Base-by-base conservation (phyloP, 2,888 invertebrate genomes). In the Apotomis betuletana region DNA sequence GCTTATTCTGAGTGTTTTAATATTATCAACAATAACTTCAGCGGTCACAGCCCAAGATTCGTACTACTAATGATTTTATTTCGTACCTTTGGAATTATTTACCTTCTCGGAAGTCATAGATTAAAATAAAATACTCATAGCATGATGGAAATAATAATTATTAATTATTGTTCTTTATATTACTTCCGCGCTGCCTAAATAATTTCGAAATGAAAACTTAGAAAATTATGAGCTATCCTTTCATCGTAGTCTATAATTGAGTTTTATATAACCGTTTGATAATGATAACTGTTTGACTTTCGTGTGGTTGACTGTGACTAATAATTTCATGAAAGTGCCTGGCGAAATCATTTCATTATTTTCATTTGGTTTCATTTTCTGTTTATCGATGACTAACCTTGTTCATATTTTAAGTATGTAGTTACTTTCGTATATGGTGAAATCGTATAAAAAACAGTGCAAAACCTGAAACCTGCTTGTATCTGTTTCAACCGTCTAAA, bases 221-320 rank as follows among this genome's bases (percentile, higher is more conserved):
- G 36, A 41, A 12, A 51, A 62, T 10, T 3, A 54, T 27, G 9
- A 57, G 55, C 46, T 46, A 6, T 55, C 64, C 55, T 44, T 27
- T 46, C 65, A 65, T 55, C 4, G 27, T 65, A 65, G 46, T 27
- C 5, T 54, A 38, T 54, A 41, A 15, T 52, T 63, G 36, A 38
- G 51, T 4, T 27, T 57, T 64, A 54, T 64, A 64, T 4, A 41
- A 41, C 5, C 1, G 41, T 44, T 44, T 49, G 10, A 64, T 38
- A 27, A 38, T 38, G 38, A 13, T 64, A 55, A 64, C 64, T 44
- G 55, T 65, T 57, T 65, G 65, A 55, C 41, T 64, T 57, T 41
- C 9, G 65, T 46, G 63, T 64, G 52, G 41, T 54, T 64, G 41
- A 55, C 5, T 58, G 46, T 55, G 3, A 65, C 6, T 64, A 15